Base-by-base conservation (phyloP, 2,797 vertebrate genomes). In the Toxotes lorentzi region DNA sequence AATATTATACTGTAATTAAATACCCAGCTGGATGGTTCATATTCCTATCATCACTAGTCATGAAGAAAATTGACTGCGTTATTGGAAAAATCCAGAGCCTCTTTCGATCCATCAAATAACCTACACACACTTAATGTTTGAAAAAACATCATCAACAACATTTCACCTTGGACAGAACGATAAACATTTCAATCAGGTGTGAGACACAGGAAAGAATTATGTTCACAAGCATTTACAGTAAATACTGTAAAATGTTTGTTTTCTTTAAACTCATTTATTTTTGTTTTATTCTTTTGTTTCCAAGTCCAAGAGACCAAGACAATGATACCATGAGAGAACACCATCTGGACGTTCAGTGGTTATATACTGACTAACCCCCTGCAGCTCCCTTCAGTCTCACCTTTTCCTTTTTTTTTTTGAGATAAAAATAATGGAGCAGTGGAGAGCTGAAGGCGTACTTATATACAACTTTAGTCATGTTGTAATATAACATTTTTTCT, bases 1-100 rank as follows among this genome's bases (percentile, higher is more conserved):
- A 74, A 64, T 79, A 86, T 84, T 65, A 66, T 2, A 70, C 65
- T 74, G 59, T 86, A 86, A 92, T 91, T 82, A 89, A 88, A 88
- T 51, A 71, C 68, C 45, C 73, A 74, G 71, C 59, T 63, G 59
- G 70, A 62, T 50, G 76, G 53, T 83, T 85, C 77, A 79, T 80
- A 76, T 78, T 88, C 34, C 47, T 73, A 72, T 81, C 76, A 64
- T 80, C 64, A 74, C 62, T 58, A 70, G 76, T 70, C 59, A 86
- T 70, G 85, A 87, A 57, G 70, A 78, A 84, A 86, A 88, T 73
- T 69, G 68, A 70, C 68, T 83, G 70, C 40, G 38, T 85, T 88
- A 78, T 66, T 85, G 66, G 69, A 84, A 68, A 85, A 84, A 68
- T 45, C 57, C 47, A 27, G 60, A 78, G 64, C 63, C 56, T 69